Conservation (phyloP, 1,140 invertebrate species). For the Galendromus occidentalis region DNA sequence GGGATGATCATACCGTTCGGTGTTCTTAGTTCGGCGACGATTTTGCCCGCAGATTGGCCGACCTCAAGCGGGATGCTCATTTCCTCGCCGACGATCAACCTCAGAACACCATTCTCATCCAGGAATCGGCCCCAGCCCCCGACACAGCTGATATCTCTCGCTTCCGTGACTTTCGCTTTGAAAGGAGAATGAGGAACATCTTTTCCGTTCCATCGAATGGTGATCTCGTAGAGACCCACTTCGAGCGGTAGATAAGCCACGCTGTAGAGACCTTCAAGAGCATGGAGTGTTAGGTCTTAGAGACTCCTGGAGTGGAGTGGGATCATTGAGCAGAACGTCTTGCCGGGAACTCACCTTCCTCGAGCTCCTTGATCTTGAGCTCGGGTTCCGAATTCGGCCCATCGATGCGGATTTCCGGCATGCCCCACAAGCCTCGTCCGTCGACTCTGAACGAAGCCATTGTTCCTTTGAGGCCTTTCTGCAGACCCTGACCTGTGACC, state of each 20-base stretch:
- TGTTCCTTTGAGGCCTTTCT: slow-evolving; percentile 25
- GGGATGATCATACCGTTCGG: slow-evolving; percentile 36
- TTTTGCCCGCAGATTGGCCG: slow-evolving; percentile 24
- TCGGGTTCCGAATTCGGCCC: slow-evolving; percentile 25
- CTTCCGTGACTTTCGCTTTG: background rate
- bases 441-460: slow-evolving; percentile 27
- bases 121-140: background rate
- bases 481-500: slow-evolving; percentile 22
- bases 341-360: background rate
- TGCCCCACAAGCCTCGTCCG: slow-evolving; percentile 35
- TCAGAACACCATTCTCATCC: background rate
- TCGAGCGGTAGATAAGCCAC: slow-evolving; percentile 47
- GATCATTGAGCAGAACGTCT: no score
- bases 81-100: background rate
- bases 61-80: background rate
- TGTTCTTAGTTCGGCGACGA: slow-evolving; percentile 46
- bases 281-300: slow-evolving; percentile 27
- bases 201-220: slow-evolving; percentile 47
- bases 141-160: background rate
- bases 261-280: slow-evolving; percentile 36
- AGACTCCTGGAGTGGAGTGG: no score
- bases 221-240: slow-evolving; percentile 48
- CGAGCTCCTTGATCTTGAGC: slow-evolving; percentile 14
- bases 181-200: slow-evolving; percentile 28
- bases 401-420: slow-evolving; percentile 35